Evolutionary conservation across 2,888 invertebrate species (phyloP).

Genomic region (Drosophila merina): DNA sequence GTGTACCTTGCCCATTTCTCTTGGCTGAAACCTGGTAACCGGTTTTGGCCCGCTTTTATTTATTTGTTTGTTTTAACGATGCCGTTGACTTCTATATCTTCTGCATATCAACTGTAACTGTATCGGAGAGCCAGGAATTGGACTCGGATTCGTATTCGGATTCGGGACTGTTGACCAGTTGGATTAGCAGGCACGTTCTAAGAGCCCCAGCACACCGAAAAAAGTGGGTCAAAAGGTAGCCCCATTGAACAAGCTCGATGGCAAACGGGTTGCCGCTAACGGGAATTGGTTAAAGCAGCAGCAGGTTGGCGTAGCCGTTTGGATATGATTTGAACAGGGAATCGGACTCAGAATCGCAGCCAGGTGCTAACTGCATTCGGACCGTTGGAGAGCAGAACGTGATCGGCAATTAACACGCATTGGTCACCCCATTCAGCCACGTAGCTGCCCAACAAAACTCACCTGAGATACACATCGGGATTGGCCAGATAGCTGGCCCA

Average conservation of each 20-base stretch:
- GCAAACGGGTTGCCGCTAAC: constrained; percentile 69
- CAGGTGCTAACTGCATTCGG: constrained; percentile 63
- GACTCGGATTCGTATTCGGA: constrained; percentile 23
- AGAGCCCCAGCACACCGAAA: constrained; percentile 46
- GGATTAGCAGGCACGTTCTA: constrained; percentile 72
- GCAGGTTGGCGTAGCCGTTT: constrained; percentile 45
- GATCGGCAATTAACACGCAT: constrained; percentile 59
- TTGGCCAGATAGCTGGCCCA: constrained; percentile 90
- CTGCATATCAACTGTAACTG: constrained; percentile 59
- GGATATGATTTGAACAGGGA: neutral
- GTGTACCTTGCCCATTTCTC: constrained; percentile 59
- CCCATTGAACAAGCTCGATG: constrained; percentile 61
- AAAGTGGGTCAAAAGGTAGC: constrained; percentile 76
- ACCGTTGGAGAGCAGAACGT: constrained; percentile 67
- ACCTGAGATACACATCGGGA: constrained; percentile 90
- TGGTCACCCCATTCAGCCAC: constrained; percentile 25
- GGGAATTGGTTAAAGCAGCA: constrained; percentile 56
- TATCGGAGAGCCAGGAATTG: constrained; percentile 51
- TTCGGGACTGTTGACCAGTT: constrained; percentile 60
- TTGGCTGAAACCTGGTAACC: constrained; percentile 43
- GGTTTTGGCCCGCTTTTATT: constrained; percentile 55
- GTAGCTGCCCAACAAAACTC: constrained; percentile 59
- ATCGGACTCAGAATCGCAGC: constrained; percentile 48
- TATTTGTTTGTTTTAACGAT: constrained; percentile 58
- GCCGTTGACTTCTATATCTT: constrained; percentile 52